These are phyloP conservation scores for Malthinus seriepunctatus DNA, from an alignment of 2,888 invertebrate species.

Conservation along the genomic window DNA sequence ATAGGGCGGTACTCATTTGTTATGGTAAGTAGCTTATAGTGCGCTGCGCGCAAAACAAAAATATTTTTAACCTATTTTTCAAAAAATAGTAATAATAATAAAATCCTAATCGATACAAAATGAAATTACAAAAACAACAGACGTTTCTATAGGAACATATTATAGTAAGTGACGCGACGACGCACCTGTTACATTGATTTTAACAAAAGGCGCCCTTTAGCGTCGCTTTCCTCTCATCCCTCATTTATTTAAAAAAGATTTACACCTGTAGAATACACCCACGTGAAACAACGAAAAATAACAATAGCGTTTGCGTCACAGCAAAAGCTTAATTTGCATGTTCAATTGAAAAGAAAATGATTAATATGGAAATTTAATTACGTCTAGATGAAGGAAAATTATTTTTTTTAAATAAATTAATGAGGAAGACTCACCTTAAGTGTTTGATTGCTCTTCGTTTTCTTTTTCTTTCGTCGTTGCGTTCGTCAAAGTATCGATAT, in stretches of 20 bases:
- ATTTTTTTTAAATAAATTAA: too few species aligned
- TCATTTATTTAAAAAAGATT: neutral
- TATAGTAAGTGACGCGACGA: constrained; percentile 18
- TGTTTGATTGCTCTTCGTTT: constrained; percentile 45
- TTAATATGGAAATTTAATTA: constrained; percentile 7
- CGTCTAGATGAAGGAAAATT: too few species aligned
- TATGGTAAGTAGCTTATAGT: too few species aligned
- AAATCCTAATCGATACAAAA: too few species aligned
- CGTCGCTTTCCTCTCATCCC: constrained; percentile 3
- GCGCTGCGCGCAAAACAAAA: too few species aligned
- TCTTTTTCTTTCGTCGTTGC: constrained; percentile 44
- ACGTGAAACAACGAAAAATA: neutral
- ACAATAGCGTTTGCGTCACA: neutral
- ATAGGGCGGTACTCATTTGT: too few species aligned
- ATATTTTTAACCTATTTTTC: too few species aligned
- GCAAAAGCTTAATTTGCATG: neutral
- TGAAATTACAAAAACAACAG: neutral
- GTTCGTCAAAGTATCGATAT: constrained; percentile 48
- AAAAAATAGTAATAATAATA: too few species aligned
- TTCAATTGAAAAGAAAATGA: neutral
- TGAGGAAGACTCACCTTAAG: constrained; percentile 13
- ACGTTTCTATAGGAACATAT: constrained; percentile 16
- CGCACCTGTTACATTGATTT: constrained; percentile 26
- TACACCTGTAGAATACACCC: constrained; percentile 18
- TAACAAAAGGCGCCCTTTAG: constrained; percentile 13